Base-by-base conservation (phyloP, 2,888 invertebrate genomes). In the Bellardia pandia region DNA sequence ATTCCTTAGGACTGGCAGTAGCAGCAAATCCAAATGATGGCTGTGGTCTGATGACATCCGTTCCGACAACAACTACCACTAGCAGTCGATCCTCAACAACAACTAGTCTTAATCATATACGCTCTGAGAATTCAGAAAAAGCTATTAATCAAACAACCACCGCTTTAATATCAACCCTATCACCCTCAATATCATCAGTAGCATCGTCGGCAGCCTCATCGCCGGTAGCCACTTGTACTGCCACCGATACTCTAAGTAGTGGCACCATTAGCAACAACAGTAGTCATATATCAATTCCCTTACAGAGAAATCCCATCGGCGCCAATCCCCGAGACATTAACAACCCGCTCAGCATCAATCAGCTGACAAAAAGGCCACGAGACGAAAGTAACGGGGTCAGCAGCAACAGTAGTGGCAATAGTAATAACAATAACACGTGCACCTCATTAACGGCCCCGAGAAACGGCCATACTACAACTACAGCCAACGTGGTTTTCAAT, bases 261-360 rank as follows among this genome's bases (percentile, higher is more conserved):
- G 60, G 87, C 84, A 60, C 79, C 74, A 84, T 85, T 64, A 16
- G 77, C 14, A 78, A 69, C 16, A 78, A 75, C 2, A 76, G 69
- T 68, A 85, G 68, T 75, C 85, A 85, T 69, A 45, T 69, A 69
- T 45, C 69, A n/a, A 66, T 82, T 51, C 77, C 85, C 45, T 88
- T 90, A 58, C 90, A 90, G 66, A 95, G 98, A 89, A 96, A 97
- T 93, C 98, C 98, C 60, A 97, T 98, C 82, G 98, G 98, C 86
- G 97, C 98, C 68, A 98, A 98, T 94, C 98, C 98, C 60, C 96
- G 97, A 90, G 98, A 98, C 94, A 96, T 97, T 89, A 98, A 98
- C 94, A 98, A 98, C 94, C 98, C 98, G 82, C 95, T 98, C 62
- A 98, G 97, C 93, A 97, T 98, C 85, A 98, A 98, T 91, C 98